phyloP scores from a whole-genome alignment of 1,140 invertebrate genomes.

The Pectinophora gossypiella region DNA sequence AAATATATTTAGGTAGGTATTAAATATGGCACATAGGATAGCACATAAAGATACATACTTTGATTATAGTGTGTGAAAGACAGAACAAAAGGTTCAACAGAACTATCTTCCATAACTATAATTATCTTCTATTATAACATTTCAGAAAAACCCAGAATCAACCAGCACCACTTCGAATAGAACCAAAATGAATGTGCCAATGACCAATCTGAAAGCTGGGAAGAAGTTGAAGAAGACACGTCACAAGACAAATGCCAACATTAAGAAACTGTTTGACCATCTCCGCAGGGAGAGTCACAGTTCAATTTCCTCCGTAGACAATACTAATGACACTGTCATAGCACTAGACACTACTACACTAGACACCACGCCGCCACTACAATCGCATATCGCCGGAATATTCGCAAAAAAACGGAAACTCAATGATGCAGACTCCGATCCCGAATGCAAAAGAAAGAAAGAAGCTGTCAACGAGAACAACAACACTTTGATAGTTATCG shows the following conservation, averaged over 20 bases:
- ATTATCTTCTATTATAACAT: too few species aligned
- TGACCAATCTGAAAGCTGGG: not conserved
- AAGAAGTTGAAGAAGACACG: not conserved
- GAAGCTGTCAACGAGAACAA: not conserved
- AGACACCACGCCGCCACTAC: too few species aligned
- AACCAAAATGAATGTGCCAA: not conserved
- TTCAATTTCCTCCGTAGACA: not conserved
- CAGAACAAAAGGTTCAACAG: too few species aligned
- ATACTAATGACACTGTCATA: not conserved
- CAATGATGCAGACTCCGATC: not conserved
- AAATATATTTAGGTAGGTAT: too few species aligned
- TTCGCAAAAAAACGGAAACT: not conserved
- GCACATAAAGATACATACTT: too few species aligned
- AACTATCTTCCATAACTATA: too few species aligned
- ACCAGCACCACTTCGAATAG: not conserved
- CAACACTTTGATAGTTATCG: not conserved
- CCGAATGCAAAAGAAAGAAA: not conserved
- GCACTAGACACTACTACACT: not conserved
- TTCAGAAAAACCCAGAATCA: not conserved
- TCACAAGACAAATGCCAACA: not conserved
- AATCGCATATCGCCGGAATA: too few species aligned
- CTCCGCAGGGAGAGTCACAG: not conserved
- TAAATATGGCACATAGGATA: too few species aligned
- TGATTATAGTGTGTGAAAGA: too few species aligned
- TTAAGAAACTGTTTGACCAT: slow-evolving; percentile 1